phyloP scores from a whole-genome alignment of 2,888 invertebrate species.

The Eristalis pertinax region DNA sequence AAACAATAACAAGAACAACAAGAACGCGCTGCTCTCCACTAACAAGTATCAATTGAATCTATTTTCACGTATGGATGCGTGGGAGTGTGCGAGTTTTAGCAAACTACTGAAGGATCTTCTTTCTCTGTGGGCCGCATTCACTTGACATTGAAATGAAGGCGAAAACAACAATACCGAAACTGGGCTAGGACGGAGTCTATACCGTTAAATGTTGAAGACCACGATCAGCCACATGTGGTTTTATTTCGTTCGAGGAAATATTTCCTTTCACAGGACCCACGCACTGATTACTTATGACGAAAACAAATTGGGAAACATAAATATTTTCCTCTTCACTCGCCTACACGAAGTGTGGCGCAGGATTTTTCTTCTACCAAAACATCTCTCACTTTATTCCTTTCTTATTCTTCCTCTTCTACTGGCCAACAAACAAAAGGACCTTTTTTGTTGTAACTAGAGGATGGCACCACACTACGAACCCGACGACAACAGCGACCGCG shows the following conservation, averaged over 20 bases:
- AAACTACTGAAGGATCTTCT: conserved; percentile 30
- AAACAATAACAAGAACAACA: background rate
- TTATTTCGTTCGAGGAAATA: too few relatives aligned
- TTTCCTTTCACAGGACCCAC: conserved; percentile 1
- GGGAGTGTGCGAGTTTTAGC: background rate
- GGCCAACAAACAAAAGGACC: conserved; percentile 11
- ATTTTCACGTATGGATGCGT: background rate
- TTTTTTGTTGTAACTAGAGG: conserved; percentile 28
- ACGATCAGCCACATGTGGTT: background rate
- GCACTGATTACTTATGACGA: background rate
- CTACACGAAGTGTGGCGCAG: conserved; percentile 48
- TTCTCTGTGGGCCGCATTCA: conserved; percentile 7
- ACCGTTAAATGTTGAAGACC: background rate
- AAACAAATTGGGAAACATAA: conserved; percentile 46
- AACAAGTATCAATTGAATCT: background rate
- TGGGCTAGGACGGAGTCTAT: background rate
- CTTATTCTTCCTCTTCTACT: background rate
- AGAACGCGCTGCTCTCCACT: background rate
- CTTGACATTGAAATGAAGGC: conserved; percentile 66
- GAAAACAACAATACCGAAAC: background rate
- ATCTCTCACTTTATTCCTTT: conserved; percentile 15
- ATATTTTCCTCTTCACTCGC: conserved; percentile 31
- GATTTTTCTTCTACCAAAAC: conserved; percentile 40
- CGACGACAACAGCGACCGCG: conserved; percentile 12
- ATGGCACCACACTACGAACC: conserved; percentile 1